Evolutionary conservation across 2,797 vertebrate species (phyloP), one percentile per base, ranked within the genome.

Genomic region (Sebastes trivittatus): DNA sequence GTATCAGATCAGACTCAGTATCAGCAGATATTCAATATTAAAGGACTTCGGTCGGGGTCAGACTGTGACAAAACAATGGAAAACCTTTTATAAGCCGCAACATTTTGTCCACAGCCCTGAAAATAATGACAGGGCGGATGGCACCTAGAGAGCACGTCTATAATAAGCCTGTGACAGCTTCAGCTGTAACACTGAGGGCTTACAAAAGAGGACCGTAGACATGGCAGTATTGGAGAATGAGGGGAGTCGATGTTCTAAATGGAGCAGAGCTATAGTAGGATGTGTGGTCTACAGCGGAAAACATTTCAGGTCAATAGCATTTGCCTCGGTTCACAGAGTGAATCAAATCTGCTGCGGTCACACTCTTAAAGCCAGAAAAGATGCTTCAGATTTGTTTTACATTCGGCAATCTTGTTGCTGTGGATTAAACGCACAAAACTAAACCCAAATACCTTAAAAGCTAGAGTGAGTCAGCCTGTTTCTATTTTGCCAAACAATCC

Each of bases 261-360:
- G 83, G 83, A 90, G 84, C 88, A 55, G 87, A 86, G 77, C 85
- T 67, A 13, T 60, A 68, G 70, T 62, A 42, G 80, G 86, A 81
- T 81, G 77, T n/a, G 78, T 74, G 62, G 66, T 84, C 72, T 76
- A 13, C 72, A 83, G 78, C 11, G 55, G n/a, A 83, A 80, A 85
- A 85, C 78, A 67, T 83, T 85, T 84, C 77, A 55, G 87, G 83
- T 90, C 87, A 90, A 65, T 84, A 59, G 60, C 67, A 64, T 78
- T 80, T 71, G 63, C 73, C 59, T 82, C 32, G 65, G 79, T 66
- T 81, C 2, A 83, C 30, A 14, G 54, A 75, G 74, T 9, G 25
- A 73, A 67, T 73, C 75, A 78, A 3, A 83, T 67, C 60, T 65
- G 36, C 73, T 27, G 64, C 59, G 25, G 72, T 42, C 25, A 13